Percentiles rank a stretch among this genome's conserved stretches.
Evolutionary conservation across 1,140 invertebrate species (phyloP).

Genomic region (Oryzaephilus surinamensis): DNA sequence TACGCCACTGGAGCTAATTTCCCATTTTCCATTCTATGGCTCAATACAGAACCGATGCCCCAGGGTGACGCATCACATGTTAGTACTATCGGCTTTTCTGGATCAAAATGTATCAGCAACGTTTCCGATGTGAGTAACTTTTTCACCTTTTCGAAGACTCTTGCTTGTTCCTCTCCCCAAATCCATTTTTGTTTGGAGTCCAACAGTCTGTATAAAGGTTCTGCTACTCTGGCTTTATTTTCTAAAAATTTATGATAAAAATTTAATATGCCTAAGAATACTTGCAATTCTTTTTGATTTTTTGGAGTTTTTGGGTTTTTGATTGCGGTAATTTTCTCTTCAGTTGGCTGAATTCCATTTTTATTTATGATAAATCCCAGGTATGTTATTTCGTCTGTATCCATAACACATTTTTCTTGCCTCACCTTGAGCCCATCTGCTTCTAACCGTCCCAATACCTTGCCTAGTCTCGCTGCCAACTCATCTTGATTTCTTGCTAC

Average conservation of each 20-base stretch:
- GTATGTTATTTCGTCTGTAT: constrained; percentile 30
- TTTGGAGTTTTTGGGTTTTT: constrained; percentile 28
- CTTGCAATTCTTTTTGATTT: constrained; percentile 30
- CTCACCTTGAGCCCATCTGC: constrained; percentile 28
- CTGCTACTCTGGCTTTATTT: constrained; percentile 21
- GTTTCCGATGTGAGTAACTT: constrained; percentile 26
- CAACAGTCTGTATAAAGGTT: constrained; percentile 20
- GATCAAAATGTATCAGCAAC: constrained; percentile 30
- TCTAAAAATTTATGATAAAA: constrained; percentile 33
- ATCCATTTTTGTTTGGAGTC: constrained; percentile 20
- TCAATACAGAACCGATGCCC: constrained; percentile 16
- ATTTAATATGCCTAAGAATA: constrained; percentile 34
- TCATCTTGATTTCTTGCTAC: constrained; percentile 16
- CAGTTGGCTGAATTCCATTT: constrained; percentile 25
- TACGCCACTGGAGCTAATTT: constrained; percentile 7
- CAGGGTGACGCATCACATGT: constrained; percentile 31
- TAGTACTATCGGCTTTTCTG: constrained; percentile 1
- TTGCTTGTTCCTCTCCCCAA: constrained; percentile 24
- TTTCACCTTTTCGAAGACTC: constrained; percentile 26
- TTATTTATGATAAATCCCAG: too few relatives aligned
- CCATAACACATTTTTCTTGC: constrained; percentile 30
- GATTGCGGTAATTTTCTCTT: constrained; percentile 32
- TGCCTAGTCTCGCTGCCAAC: constrained; percentile 7
- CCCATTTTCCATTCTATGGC: constrained; percentile 10
- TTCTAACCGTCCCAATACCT: constrained; percentile 11